phyloP scores from a whole-genome alignment of 2,113 vertebrate species.

The Channa argus region DNA sequence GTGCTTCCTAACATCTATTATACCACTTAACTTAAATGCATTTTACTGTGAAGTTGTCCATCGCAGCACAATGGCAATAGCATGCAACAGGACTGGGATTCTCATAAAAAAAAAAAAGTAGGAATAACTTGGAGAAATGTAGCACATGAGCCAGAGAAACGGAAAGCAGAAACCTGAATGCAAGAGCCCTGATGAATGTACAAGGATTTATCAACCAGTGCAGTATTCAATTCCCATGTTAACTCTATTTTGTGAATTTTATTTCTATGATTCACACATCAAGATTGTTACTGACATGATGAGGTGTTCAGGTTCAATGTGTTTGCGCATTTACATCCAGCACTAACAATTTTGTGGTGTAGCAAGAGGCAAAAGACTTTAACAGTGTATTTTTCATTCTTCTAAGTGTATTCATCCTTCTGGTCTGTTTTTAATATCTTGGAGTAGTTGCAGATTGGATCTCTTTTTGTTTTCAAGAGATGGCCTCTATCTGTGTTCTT shows the following conservation, averaged over 20 bases:
- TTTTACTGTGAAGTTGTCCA: slow-evolving; percentile 69
- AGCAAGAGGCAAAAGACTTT: slow-evolving; percentile 40
- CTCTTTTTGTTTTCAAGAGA: slow-evolving; percentile 49
- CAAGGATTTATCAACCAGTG: slow-evolving; percentile 38
- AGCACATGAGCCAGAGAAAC: slow-evolving; percentile 46
- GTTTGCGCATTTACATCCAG: slow-evolving; percentile 19
- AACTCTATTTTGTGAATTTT: slow-evolving; percentile 45
- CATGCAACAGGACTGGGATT: slow-evolving; percentile 12
- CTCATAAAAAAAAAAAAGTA: slow-evolving; percentile 12
- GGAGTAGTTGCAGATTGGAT: slow-evolving; percentile 39
- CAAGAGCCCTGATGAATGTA: slow-evolving; percentile 59
- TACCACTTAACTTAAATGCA: slow-evolving; percentile 29
- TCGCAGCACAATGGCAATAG: slow-evolving; percentile 53
- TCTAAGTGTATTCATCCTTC: slow-evolving; percentile 9
- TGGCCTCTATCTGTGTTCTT: slow-evolving; percentile 63
- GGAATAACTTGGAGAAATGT: slow-evolving; percentile 40
- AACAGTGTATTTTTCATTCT: slow-evolving; percentile 36
- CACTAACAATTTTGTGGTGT: slow-evolving; percentile 19
- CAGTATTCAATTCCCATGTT: slow-evolving; percentile 49
- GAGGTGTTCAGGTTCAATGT: slow-evolving; percentile 38
- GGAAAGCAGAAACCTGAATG: slow-evolving; percentile 40
- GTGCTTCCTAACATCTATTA: slow-evolving; percentile 67
- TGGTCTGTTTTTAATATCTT: slow-evolving; percentile 28
- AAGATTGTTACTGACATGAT: slow-evolving; percentile 12
- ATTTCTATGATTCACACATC: slow-evolving; percentile 32